phyloP scores from a whole-genome alignment of 1,140 invertebrate species.

The Nephila pilipes region DNA sequence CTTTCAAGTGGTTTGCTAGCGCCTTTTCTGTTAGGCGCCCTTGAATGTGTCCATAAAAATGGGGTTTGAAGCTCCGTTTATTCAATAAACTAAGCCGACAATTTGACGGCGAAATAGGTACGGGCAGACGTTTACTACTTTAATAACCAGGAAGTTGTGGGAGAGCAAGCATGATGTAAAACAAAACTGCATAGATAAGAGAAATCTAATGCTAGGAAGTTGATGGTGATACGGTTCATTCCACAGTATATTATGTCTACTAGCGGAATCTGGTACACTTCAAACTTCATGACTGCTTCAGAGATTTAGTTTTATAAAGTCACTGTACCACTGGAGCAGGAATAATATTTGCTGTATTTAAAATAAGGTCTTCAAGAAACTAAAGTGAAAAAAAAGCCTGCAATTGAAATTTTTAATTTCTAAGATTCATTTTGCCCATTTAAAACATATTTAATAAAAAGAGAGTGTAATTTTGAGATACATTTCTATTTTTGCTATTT shows the following conservation, averaged over 20 bases:
- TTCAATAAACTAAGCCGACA: slow-evolving; percentile 21
- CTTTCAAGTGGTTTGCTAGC: slow-evolving; percentile 1
- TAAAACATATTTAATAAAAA: too few species aligned
- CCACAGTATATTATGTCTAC: not conserved
- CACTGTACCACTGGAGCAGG: too few species aligned
- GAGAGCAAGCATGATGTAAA: not conserved
- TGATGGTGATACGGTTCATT: not conserved
- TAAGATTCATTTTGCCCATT: too few species aligned
- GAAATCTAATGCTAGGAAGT: not conserved
- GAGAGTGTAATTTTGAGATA: too few species aligned
- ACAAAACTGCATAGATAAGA: not conserved
- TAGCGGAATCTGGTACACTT: not conserved
- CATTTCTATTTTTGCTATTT: too few species aligned
- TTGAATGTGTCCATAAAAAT: not conserved
- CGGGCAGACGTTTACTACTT: not conserved
- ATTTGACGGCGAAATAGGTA: slow-evolving; percentile 31
- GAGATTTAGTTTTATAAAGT: too few species aligned
- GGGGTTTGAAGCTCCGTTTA: not conserved
- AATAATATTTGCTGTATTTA: too few species aligned
- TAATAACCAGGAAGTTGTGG: not conserved
- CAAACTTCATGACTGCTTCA: too few species aligned
- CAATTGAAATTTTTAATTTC: too few species aligned
- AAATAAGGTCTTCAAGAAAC: too few species aligned
- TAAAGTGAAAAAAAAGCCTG: too few species aligned
- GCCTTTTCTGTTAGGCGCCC: not conserved